phyloP scores from a whole-genome alignment of 2,888 invertebrate genomes.

The Koerneria pararmatus region DNA sequence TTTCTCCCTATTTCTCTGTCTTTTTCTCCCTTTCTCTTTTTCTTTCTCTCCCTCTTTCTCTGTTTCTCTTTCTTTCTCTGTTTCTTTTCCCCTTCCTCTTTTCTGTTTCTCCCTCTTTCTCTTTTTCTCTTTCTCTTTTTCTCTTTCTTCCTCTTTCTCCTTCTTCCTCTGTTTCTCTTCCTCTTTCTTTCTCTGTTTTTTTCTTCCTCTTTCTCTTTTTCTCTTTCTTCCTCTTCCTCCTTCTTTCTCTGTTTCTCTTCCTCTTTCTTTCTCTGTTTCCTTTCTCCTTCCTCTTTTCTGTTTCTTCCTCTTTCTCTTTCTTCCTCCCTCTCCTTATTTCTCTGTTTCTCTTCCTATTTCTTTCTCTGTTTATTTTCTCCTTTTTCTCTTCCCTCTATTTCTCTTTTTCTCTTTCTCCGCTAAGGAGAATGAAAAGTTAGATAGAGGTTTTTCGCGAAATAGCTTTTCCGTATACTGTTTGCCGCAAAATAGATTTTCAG shows the following conservation, averaged over 20 bases:
- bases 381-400: no score
- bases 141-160: neutral
- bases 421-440: no score
- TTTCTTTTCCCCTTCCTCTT: neutral
- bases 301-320: neutral
- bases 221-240: neutral
- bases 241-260: neutral
- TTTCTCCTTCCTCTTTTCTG: neutral
- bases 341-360: no score
- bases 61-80: neutral
- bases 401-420: no score
- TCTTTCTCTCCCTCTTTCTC: neutral
- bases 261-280: neutral
- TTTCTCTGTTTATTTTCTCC: no score
- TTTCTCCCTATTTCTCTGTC: neutral
- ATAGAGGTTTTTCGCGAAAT: no score
- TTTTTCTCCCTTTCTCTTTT: neutral
- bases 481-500: no score
- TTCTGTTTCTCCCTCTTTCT: neutral
- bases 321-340: no score
- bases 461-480: no score
- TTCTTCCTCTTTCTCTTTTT: neutral
- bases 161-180: conserved; percentile 16
- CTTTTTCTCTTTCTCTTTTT: conserved; percentile 3
- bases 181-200: neutral